Conservation (phyloP, 2,888 invertebrate species). For the Silvanus unidentatus region DNA sequence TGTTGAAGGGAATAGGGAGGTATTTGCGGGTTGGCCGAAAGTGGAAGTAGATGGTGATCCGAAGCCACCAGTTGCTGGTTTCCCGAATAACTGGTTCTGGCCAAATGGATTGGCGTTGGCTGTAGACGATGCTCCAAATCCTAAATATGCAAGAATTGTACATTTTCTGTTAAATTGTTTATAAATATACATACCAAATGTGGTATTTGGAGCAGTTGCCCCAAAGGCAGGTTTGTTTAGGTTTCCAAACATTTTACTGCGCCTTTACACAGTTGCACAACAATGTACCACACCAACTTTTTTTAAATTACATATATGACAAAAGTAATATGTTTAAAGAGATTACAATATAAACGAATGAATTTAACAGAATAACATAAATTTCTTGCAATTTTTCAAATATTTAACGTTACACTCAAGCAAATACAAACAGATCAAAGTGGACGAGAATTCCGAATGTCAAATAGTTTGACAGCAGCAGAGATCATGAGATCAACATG, state of each 20-base stretch:
- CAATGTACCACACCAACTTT: too few relatives aligned
- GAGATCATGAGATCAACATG: too few relatives aligned
- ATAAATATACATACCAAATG: constrained; percentile 44
- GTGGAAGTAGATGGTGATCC: constrained; percentile 59
- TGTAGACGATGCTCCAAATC: constrained; percentile 28
- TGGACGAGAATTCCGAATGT: too few relatives aligned
- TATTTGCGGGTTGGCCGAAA: constrained; percentile 56
- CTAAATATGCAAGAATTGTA: constrained; percentile 14
- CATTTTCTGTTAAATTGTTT: constrained; percentile 1
- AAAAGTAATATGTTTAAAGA: too few relatives aligned
- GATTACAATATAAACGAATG: too few relatives aligned
- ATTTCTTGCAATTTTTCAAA: too few relatives aligned
- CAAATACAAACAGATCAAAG: too few relatives aligned
- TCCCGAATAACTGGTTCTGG: constrained; percentile 47
- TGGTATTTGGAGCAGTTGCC: constrained; percentile 37
- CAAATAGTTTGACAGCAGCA: too few relatives aligned
- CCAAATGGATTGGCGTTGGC: constrained; percentile 33
- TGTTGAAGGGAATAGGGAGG: constrained; percentile 51
- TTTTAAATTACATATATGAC: too few relatives aligned
- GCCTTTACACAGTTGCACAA: too few relatives aligned
- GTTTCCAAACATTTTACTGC: constrained; percentile 35
- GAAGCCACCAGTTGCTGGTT: constrained; percentile 56
- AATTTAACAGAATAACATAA: too few relatives aligned
- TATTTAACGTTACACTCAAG: too few relatives aligned
- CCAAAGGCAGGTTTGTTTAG: constrained; percentile 35